Evolutionary conservation across 2,797 vertebrate genomes (phyloP).

Genomic region (Coracias cyanogaster): DNA sequence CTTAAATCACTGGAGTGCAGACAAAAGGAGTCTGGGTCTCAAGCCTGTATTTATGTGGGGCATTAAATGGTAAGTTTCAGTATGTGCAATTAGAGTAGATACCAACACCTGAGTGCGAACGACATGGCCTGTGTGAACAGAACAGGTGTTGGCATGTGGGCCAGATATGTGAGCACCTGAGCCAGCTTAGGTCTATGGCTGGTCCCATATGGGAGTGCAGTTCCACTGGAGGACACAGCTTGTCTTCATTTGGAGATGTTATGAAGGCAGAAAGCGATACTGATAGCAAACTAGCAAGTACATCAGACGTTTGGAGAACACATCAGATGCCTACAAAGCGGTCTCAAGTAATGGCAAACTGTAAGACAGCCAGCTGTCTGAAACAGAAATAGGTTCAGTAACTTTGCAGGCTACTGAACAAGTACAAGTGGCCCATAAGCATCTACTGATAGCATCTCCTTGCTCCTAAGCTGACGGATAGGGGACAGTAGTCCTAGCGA

Average conservation of each 20-base stretch:
- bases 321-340: background rate
- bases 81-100: background rate
- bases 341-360: background rate
- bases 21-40: background rate
- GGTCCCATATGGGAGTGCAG: background rate
- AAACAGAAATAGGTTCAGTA: background rate
- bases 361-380: background rate
- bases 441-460: background rate
- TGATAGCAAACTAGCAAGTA: background rate
- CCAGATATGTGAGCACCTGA: background rate
- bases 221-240: background rate
- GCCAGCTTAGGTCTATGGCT: background rate
- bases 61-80: background rate
- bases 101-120: background rate
- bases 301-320: background rate
- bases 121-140: background rate
- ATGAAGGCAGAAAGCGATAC: background rate
- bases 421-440: background rate
- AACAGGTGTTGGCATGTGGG: background rate
- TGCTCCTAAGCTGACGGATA: background rate
- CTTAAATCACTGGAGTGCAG: background rate
- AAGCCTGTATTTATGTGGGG: background rate
- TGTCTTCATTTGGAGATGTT: background rate
- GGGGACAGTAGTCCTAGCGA: background rate
- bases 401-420: background rate